Evolutionary conservation across 2,797 vertebrate genomes (phyloP).

Genomic region (Xenopus petersii): DNA sequence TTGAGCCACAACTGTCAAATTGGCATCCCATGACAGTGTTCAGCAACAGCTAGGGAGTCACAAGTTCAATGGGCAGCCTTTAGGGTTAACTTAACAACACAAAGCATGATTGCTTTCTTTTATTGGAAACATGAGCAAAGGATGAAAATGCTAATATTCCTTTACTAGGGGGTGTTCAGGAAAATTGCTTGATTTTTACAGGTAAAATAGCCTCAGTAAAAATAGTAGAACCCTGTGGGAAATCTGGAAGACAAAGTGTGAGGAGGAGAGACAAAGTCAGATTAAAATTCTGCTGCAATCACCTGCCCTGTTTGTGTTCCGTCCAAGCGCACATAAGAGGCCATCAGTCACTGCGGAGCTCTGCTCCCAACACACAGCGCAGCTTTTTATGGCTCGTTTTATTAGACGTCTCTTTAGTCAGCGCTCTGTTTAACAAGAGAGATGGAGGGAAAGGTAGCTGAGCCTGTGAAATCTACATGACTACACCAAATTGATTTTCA

Average conservation of each 20-base stretch:
- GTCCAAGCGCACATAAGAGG: slow-evolving; percentile 51
- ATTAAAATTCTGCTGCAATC: slow-evolving; percentile 17
- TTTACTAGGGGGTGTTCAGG: slow-evolving; percentile 1
- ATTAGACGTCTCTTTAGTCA: slow-evolving; percentile 47
- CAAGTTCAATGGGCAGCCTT: too few relatives aligned
- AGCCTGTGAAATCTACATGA: slow-evolving; percentile 48
- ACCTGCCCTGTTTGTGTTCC: slow-evolving; percentile 43
- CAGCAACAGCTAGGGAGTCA: too few relatives aligned
- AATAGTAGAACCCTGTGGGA: slow-evolving; percentile 33
- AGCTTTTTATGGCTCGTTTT: slow-evolving; percentile 46
- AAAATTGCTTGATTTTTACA: neutral
- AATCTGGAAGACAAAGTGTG: slow-evolving; percentile 18
- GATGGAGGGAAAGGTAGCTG: slow-evolving; percentile 44
- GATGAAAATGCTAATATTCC: too few relatives aligned
- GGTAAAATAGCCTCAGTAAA: slow-evolving; percentile 29
- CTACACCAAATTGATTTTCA: slow-evolving; percentile 47
- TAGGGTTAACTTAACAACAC: too few relatives aligned
- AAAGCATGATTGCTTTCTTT: too few relatives aligned
- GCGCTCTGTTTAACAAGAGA: slow-evolving; percentile 47
- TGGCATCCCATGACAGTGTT: too few relatives aligned
- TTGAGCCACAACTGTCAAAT: too few relatives aligned
- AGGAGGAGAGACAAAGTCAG: slow-evolving; percentile 14
- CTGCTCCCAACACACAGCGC: slow-evolving; percentile 49
- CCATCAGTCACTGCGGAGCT: slow-evolving; percentile 53
- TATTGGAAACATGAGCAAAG: too few relatives aligned